Conservation (phyloP, 1,140 invertebrate genomes). For the Drosophila pachea region DNA sequence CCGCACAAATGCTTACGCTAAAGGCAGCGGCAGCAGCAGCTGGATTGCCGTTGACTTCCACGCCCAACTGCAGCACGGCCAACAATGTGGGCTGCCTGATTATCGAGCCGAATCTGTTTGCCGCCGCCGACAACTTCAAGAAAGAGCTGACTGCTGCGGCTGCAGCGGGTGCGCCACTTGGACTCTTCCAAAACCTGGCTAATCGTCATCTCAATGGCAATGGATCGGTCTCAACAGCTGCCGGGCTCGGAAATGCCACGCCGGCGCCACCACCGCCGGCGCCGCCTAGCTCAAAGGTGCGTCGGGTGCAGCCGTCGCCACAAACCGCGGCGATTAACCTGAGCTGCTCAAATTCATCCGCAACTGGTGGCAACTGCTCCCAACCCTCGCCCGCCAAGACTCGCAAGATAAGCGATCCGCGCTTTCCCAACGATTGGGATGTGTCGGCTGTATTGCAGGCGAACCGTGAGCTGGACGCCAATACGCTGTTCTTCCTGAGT, state of each 20-base stretch:
- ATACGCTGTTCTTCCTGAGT: slow-evolving; percentile 74
- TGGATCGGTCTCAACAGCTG: background rate
- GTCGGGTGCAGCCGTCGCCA: slow-evolving; percentile 71
- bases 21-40: slow-evolving; percentile 65
- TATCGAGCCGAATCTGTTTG: slow-evolving; percentile 74
- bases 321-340: slow-evolving; percentile 73
- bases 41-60: slow-evolving; percentile 45
- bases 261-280: slow-evolving; percentile 45
- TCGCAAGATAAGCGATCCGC: slow-evolving; percentile 62
- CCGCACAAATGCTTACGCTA: slow-evolving; percentile 57
- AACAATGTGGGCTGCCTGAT: slow-evolving; percentile 72
- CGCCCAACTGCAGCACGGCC: slow-evolving; percentile 42
- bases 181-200: slow-evolving; percentile 66
- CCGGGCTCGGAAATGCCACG: slow-evolving; percentile 44
- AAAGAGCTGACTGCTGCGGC: slow-evolving; percentile 67
- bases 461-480: slow-evolving; percentile 74
- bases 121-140: slow-evolving; percentile 73
- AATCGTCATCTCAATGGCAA: slow-evolving; percentile 59
- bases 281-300: slow-evolving; percentile 62
- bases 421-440: slow-evolving; percentile 61
- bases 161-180: slow-evolving; percentile 56
- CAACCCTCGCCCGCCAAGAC: slow-evolving; percentile 60
- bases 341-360: slow-evolving; percentile 46
- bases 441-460: slow-evolving; percentile 72
- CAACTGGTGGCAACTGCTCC: slow-evolving; percentile 3